Evolutionary conservation across 2,113 vertebrate species (phyloP).

Genomic region (Sterrhoptilus dennistouni): DNA sequence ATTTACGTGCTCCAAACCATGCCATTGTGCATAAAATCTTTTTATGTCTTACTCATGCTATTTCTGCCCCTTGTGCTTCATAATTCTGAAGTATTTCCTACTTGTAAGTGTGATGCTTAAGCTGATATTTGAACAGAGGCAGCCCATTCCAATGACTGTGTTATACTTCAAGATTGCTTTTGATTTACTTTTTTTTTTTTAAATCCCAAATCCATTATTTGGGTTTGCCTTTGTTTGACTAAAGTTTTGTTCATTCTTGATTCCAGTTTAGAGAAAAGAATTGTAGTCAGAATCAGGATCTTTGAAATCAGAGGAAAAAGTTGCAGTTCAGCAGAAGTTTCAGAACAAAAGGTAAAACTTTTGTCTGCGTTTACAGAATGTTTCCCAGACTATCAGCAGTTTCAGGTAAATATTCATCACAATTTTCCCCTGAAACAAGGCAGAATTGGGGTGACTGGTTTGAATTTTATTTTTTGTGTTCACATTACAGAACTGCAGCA

Average conservation of each 20-base stretch:
- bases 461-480: neutral
- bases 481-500: neutral
- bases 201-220: neutral
- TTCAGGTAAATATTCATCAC: neutral
- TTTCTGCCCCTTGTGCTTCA: neutral
- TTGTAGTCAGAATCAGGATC: neutral
- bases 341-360: neutral
- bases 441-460: neutral
- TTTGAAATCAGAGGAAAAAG: neutral
- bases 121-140: neutral
- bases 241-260: neutral
- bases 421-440: neutral
- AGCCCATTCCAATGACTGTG: neutral
- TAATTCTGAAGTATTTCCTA: neutral
- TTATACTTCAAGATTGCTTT: neutral
- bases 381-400: neutral
- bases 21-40: neutral
- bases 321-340: constrained; percentile 1
- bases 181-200: neutral
- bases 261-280: neutral
- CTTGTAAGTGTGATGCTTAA: neutral
- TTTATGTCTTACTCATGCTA: neutral
- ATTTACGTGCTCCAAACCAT: neutral
- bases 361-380: neutral
- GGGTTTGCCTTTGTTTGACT: neutral